Conservation (phyloP, 2,888 invertebrate genomes). For the Lypha dubia region DNA sequence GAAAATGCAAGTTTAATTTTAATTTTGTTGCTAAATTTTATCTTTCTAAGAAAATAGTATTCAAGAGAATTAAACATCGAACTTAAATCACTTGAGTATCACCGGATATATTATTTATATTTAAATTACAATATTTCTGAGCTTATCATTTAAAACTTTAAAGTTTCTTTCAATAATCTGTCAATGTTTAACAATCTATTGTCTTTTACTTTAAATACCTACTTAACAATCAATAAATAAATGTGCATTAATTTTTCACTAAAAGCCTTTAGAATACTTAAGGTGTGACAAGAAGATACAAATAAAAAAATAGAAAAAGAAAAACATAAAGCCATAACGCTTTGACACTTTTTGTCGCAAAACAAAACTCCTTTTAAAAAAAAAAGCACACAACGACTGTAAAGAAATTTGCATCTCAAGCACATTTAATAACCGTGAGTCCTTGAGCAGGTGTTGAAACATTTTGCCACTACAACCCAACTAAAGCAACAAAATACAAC, state of each 20-base stretch:
- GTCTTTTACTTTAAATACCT: neutral
- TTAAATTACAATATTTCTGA: neutral
- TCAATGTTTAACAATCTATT: neutral
- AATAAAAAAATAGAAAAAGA: too few relatives aligned
- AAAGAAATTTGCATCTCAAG: conserved; percentile 65
- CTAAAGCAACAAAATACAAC: neutral
- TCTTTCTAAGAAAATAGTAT: too few relatives aligned
- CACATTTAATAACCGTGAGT: conserved; percentile 75
- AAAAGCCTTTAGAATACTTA: conserved; percentile 69
- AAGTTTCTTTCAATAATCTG: neutral
- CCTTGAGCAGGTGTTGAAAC: conserved; percentile 72
- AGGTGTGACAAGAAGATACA: conserved; percentile 66
- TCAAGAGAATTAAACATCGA: too few relatives aligned
- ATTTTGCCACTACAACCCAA: conserved; percentile 17
- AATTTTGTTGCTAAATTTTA: too few relatives aligned
- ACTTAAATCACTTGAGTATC: too few relatives aligned
- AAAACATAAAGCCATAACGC: conserved; percentile 45
- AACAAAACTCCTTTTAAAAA: conserved; percentile 32
- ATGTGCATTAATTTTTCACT: conserved; percentile 32
- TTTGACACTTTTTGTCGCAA: conserved; percentile 59
- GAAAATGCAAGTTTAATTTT: too few relatives aligned
- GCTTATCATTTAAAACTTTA: neutral
- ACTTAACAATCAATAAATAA: conserved; percentile 24
- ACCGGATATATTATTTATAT: too few relatives aligned
- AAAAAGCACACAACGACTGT: neutral